Conservation (phyloP, 2,113 vertebrate genomes). For the Archilochus colubris region DNA sequence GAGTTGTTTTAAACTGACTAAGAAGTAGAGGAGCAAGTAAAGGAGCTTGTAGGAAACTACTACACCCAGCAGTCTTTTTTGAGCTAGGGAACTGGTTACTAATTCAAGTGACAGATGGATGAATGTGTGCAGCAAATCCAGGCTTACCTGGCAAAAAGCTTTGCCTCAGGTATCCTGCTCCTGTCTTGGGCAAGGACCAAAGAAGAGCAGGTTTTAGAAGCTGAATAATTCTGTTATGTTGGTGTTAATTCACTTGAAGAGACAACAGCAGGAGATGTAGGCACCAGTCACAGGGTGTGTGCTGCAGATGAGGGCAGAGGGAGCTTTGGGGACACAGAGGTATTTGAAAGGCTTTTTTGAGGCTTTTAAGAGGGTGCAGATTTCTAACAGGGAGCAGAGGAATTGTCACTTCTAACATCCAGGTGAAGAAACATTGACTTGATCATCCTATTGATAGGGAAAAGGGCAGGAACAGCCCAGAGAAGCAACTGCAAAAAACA, state of each 20-base stretch:
- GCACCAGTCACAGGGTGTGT: fast-evolving
- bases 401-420: background rate
- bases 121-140: fast-evolving
- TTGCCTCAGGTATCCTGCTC: fast-evolving
- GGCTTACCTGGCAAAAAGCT: background rate
- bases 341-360: no score
- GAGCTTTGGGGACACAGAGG: background rate
- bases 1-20: background rate
- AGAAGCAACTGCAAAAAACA: background rate
- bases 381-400: background rate
- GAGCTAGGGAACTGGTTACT: background rate
- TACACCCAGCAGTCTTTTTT: no score
- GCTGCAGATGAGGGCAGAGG: background rate
- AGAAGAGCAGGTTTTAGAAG: background rate
- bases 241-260: background rate
- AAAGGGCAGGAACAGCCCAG: background rate
- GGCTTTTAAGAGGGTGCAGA: background rate
- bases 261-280: no score
- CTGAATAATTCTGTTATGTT: fast-evolving
- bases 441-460: fast-evolving
- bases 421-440: background rate
- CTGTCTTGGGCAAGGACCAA: fast-evolving
- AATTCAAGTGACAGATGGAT: background rate
- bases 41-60: no score
- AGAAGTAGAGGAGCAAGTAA: background rate